Percentiles rank a stretch among this genome's conserved stretches.
These are phyloP conservation scores for Vollenhovia emeryi DNA, from an alignment of 1,140 invertebrate species.

Conservation along the genomic window DNA sequence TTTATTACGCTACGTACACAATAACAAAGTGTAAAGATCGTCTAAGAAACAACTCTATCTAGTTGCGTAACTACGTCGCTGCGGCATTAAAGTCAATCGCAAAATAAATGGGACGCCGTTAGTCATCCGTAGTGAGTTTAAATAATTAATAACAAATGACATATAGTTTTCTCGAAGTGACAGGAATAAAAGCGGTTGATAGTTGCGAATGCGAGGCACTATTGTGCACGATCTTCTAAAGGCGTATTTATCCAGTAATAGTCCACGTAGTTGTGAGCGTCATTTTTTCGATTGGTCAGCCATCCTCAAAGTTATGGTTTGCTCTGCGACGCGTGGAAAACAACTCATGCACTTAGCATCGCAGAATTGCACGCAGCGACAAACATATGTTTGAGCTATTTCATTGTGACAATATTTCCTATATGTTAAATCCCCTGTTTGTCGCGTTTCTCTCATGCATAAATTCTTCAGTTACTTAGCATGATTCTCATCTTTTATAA, in stretches of 20 bases:
- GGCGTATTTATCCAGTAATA: slow-evolving; percentile 29
- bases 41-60: background rate
- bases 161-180: slow-evolving; percentile 20
- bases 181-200: slow-evolving; percentile 15
- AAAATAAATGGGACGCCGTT: background rate
- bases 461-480: background rate
- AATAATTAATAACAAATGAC: slow-evolving; percentile 23
- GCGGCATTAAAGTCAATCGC: background rate
- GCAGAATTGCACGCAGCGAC: background rate
- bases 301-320: slow-evolving; percentile 8
- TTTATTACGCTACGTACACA: background rate
- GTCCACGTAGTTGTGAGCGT: background rate
- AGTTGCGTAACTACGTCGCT: slow-evolving; percentile 6
- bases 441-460: background rate
- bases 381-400: background rate
- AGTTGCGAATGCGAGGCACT: background rate
- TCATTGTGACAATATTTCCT: background rate
- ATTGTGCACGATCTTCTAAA: background rate
- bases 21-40: background rate
- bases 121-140: background rate
- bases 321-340: slow-evolving; percentile 15
- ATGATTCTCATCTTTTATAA: background rate
- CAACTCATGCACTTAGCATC: background rate
- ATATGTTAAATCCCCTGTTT: too few species aligned
- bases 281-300: slow-evolving; percentile 2